Conservation (phyloP, 2,113 vertebrate genomes). For the Phrynocephalus versicolor region DNA sequence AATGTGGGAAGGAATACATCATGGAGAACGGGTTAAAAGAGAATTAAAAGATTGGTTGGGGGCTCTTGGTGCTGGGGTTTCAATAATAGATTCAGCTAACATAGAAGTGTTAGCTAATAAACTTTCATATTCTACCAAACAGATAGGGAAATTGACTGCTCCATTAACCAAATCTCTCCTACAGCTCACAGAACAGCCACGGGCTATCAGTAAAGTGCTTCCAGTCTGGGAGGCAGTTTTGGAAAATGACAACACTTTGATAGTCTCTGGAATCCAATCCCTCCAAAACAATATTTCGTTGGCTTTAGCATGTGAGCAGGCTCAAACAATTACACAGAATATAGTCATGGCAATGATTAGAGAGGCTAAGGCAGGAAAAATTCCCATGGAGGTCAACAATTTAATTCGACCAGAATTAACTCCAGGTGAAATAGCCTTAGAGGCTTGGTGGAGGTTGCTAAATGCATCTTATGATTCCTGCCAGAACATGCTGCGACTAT, state of each 20-base stretch:
- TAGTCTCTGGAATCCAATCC: constrained; percentile 22
- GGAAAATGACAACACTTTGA: constrained; percentile 13
- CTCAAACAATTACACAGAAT: constrained; percentile 10
- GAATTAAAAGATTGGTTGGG: constrained; percentile 18
- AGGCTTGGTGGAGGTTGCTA: constrained; percentile 21
- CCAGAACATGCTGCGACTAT: constrained; percentile 2
- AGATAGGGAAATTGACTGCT: constrained; percentile 12
- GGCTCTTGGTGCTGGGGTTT: constrained; percentile 2
- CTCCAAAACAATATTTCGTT: constrained; percentile 21
- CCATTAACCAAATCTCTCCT: constrained; percentile 20
- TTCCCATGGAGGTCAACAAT: constrained; percentile 26
- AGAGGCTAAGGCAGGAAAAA: constrained; percentile 21
- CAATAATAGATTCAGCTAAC: constrained; percentile 25
- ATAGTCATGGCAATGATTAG: constrained; percentile 26
- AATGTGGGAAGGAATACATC: constrained; percentile 19
- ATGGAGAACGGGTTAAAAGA: constrained; percentile 8
- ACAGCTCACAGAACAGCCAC: constrained; percentile 10
- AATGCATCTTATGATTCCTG: constrained; percentile 13
- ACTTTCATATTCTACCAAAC: constrained; percentile 27
- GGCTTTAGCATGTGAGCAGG: constrained; percentile 23
- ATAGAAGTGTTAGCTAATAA: constrained; percentile 30
- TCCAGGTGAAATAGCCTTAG: constrained; percentile 15
- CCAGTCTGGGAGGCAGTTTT: constrained; percentile 14
- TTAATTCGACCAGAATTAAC: constrained; percentile 17
- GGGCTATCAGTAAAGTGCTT: constrained; percentile 28